Percentiles rank a stretch among this genome's conserved stretches.
phyloP scores from a whole-genome alignment of 2,113 vertebrate genomes.

The Erythrocebus patas region DNA sequence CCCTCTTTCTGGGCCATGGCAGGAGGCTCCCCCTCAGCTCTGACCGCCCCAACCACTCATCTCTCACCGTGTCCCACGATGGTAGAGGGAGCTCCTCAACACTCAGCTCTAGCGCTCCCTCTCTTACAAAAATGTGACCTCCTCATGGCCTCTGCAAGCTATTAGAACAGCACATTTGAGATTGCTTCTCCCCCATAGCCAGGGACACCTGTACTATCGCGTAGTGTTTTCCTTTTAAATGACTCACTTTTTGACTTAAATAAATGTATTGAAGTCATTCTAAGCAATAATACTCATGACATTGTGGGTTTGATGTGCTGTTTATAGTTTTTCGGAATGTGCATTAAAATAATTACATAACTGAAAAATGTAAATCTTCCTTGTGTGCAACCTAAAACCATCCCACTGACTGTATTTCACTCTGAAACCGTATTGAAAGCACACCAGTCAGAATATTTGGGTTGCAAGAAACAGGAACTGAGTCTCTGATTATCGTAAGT shows the following conservation, averaged over 20 bases:
- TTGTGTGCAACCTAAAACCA: not conserved
- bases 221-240: not conserved
- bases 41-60: not conserved
- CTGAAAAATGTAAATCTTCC: not conserved
- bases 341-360: slow-evolving; percentile 40
- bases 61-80: not conserved
- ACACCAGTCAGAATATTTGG: not conserved
- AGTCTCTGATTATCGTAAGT: not conserved
- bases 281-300: slow-evolving; percentile 3
- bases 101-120: not conserved
- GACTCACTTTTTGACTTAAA: slow-evolving; percentile 37
- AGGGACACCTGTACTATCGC: not conserved
- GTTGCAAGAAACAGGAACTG: not conserved
- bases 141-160: not conserved
- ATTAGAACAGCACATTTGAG: not conserved
- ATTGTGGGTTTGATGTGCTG: slow-evolving; percentile 29
- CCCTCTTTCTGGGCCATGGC: not conserved
- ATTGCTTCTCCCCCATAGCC: not conserved
- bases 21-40: too few species aligned
- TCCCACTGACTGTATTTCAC: not conserved
- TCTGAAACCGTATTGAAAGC: not conserved
- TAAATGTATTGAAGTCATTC: not conserved
- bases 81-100: not conserved
- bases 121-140: not conserved
- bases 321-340: slow-evolving; percentile 24